Conservation (phyloP, 1,140 invertebrate genomes). For the Akabosia matsudoensis region DNA sequence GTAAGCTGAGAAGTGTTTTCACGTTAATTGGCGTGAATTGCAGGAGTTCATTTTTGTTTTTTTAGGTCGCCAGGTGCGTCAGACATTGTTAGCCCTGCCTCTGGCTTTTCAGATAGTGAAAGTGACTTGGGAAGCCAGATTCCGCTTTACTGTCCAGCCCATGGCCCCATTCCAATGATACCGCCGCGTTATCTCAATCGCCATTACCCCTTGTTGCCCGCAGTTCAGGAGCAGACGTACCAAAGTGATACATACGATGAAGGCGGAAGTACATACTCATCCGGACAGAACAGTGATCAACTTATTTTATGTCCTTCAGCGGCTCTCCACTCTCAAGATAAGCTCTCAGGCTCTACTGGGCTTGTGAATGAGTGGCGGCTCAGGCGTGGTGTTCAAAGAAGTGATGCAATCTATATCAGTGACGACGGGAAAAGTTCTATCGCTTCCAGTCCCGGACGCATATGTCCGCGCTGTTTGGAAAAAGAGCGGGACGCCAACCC, state of each 20-base stretch:
- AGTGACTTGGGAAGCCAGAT: slow-evolving; percentile 25
- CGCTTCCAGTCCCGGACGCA: slow-evolving; percentile 38
- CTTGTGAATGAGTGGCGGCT: slow-evolving; percentile 37
- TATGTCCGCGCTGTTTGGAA: slow-evolving; percentile 41
- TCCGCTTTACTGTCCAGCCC: slow-evolving; percentile 38
- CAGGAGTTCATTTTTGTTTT: neutral
- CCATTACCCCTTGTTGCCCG: slow-evolving; percentile 37
- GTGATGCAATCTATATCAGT: slow-evolving; percentile 43
- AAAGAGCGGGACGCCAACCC: slow-evolving; percentile 26
- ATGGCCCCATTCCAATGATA: slow-evolving; percentile 32
- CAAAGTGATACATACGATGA: slow-evolving; percentile 44
- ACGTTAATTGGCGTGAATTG: neutral
- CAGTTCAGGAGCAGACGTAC: slow-evolving; percentile 31
- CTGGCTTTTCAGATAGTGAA: slow-evolving; percentile 43
- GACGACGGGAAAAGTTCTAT: slow-evolving; percentile 44
- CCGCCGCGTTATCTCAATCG: slow-evolving; percentile 35
- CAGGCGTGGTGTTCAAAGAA: slow-evolving; percentile 34
- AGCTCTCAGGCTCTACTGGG: slow-evolving; percentile 21
- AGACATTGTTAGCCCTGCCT: slow-evolving; percentile 43
- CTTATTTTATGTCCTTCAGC: slow-evolving; percentile 17
- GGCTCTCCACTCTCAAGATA: neutral
- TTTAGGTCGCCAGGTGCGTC: slow-evolving; percentile 40
- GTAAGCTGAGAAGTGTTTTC: slow-evolving; percentile 24
- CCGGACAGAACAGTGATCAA: slow-evolving; percentile 37
- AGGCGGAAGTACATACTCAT: slow-evolving; percentile 36